Percentiles rank a stretch among this genome's conserved stretches.
Conservation (phyloP, 2,888 invertebrate species). For the Graphium colonna region DNA sequence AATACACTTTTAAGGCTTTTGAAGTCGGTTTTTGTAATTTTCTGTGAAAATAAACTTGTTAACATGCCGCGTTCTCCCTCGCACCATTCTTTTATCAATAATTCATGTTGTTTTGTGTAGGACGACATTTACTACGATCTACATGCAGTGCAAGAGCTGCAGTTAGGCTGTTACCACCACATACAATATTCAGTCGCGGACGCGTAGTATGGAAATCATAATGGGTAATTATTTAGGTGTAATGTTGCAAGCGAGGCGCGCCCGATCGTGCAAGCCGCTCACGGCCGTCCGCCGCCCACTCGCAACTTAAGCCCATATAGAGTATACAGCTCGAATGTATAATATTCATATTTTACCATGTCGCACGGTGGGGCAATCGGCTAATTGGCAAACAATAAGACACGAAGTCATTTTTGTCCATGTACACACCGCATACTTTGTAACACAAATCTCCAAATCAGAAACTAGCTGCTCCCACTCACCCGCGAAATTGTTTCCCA, state of each 20-base stretch:
- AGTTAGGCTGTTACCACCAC: too few relatives aligned
- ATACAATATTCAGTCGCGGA: slow-evolving; percentile 14
- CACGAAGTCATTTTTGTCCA: slow-evolving; percentile 17
- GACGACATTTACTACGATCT: too few relatives aligned
- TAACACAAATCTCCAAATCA: too few relatives aligned
- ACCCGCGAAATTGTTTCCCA: too few relatives aligned
- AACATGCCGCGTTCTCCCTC: too few relatives aligned
- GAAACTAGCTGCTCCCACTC: too few relatives aligned
- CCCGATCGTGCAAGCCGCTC: slow-evolving; percentile 69
- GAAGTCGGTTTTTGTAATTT: too few relatives aligned
- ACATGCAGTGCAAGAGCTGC: too few relatives aligned
- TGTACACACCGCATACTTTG: neutral
- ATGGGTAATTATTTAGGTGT: slow-evolving; percentile 55
- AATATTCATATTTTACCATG: slow-evolving; percentile 69
- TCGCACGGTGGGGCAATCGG: slow-evolving; percentile 53
- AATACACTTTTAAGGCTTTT: too few relatives aligned
- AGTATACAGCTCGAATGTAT: slow-evolving; percentile 62
- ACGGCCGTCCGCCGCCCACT: slow-evolving; percentile 76
- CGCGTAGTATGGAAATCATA: slow-evolving; percentile 35
- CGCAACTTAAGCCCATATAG: slow-evolving; percentile 72
- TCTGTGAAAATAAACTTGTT: too few relatives aligned
- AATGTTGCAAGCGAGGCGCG: slow-evolving; percentile 65
- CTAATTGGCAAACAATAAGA: slow-evolving; percentile 45
- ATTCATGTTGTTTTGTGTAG: too few relatives aligned
- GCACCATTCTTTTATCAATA: too few relatives aligned